Evolutionary conservation across 2,113 vertebrate species (phyloP).

Genomic region (Albula goreensis): DNA sequence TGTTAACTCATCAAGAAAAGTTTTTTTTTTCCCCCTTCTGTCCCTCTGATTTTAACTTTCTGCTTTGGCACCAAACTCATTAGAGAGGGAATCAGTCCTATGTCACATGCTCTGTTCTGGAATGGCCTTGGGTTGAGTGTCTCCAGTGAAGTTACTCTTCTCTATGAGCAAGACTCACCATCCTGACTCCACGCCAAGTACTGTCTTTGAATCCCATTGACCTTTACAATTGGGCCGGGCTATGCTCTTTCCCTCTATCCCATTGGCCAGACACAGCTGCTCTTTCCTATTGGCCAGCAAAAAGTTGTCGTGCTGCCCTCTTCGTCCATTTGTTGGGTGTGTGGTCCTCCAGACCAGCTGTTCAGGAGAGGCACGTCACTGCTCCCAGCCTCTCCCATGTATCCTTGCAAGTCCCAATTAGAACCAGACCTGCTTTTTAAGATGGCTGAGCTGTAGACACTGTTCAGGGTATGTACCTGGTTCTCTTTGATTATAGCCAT

Average conservation of each 20-base stretch:
- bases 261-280: background rate
- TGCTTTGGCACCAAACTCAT: background rate
- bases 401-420: background rate
- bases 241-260: background rate
- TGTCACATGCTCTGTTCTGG: background rate
- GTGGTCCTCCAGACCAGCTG: background rate
- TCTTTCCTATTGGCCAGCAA: slow-evolving; percentile 10
- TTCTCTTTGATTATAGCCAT: background rate
- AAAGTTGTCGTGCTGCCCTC: background rate
- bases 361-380: background rate
- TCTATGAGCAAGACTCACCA: background rate
- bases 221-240: slow-evolving; percentile 37
- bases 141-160: background rate
- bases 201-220: slow-evolving; percentile 36
- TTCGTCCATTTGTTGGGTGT: background rate
- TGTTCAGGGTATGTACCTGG: slow-evolving; percentile 5
- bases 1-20: too few species aligned
- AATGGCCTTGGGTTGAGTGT: background rate
- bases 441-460: background rate
- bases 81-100: background rate
- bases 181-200: slow-evolving; percentile 20
- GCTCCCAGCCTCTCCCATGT: background rate
- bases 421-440: background rate
- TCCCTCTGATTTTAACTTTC: background rate
- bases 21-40: background rate